Conservation (phyloP, 2,888 invertebrate genomes). For the Caenorhabditis imperialis region DNA sequence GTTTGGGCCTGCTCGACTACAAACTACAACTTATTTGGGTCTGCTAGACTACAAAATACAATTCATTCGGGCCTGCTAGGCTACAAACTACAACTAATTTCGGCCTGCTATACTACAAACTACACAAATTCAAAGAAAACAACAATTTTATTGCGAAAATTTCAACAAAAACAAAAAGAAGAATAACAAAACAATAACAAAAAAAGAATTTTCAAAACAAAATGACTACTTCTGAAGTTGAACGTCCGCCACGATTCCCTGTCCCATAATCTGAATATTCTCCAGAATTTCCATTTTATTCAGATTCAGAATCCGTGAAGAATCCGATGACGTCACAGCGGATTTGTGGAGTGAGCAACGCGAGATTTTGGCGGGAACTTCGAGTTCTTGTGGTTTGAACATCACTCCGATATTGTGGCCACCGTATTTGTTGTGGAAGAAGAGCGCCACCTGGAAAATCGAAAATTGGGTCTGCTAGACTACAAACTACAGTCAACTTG, state of each 20-base stretch:
- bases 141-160: no score
- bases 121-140: not conserved
- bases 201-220: constrained; percentile 18
- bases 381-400: constrained; percentile 55
- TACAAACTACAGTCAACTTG: constrained; percentile 7
- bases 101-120: not conserved
- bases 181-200: not conserved
- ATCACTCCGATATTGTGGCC: constrained; percentile 80
- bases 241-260: constrained; percentile 53
- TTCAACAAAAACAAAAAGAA: no score
- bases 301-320: no score
- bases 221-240: constrained; percentile 4
- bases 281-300: constrained; percentile 63
- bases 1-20: no score
- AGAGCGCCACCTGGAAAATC: constrained; percentile 82
- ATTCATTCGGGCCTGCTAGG: constrained; percentile 7
- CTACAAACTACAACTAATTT: constrained; percentile 15
- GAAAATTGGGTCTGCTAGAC: not conserved
- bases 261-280: constrained; percentile 57
- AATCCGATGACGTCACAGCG: constrained; percentile 6
- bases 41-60: not conserved
- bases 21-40: no score
- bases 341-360: constrained; percentile 51
- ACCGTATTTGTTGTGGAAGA: constrained; percentile 92
- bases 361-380: constrained; percentile 60